Conservation (phyloP, 2,113 vertebrate genomes). For the Myxocyprinus asiaticus region DNA sequence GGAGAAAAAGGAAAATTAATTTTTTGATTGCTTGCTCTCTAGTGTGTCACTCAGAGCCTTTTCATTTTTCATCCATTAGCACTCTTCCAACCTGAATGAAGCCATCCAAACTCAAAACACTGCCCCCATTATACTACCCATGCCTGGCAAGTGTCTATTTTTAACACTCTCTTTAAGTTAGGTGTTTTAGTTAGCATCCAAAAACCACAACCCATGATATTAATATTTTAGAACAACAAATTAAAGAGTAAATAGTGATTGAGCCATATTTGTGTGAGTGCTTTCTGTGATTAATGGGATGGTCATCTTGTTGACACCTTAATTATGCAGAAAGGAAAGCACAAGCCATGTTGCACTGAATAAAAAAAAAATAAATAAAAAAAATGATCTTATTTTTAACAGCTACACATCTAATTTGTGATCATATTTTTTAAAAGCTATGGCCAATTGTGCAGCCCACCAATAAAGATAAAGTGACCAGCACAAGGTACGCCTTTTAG, state of each 20-base stretch:
- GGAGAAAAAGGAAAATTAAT: too few species aligned
- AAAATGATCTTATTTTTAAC: too few species aligned
- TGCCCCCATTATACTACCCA: conserved; percentile 29
- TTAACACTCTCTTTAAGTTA: too few species aligned
- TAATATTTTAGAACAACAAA: conserved; percentile 52
- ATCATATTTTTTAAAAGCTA: too few species aligned
- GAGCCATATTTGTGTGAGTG: conserved; percentile 50
- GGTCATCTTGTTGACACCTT: conserved; percentile 63
- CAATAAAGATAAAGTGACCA: too few species aligned
- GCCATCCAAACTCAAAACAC: conserved; percentile 48
- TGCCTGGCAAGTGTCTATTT: conserved; percentile 19
- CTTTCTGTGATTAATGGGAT: conserved; percentile 63
- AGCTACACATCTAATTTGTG: too few species aligned
- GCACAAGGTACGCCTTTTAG: too few species aligned
- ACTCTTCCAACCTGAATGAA: neutral
- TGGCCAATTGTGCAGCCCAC: too few species aligned
- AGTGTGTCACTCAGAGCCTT: too few species aligned
- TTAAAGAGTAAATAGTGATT: conserved; percentile 56
- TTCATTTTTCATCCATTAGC: too few species aligned
- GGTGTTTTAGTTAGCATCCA: conserved; percentile 1
- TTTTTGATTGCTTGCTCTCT: too few species aligned
- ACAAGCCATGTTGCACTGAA: conserved; percentile 54
- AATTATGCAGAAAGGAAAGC: conserved; percentile 64
- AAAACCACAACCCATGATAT: conserved; percentile 41
- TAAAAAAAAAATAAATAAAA: too few species aligned